Conservation (phyloP, 2,888 invertebrate genomes). For the Chloroclystis v-ata region DNA sequence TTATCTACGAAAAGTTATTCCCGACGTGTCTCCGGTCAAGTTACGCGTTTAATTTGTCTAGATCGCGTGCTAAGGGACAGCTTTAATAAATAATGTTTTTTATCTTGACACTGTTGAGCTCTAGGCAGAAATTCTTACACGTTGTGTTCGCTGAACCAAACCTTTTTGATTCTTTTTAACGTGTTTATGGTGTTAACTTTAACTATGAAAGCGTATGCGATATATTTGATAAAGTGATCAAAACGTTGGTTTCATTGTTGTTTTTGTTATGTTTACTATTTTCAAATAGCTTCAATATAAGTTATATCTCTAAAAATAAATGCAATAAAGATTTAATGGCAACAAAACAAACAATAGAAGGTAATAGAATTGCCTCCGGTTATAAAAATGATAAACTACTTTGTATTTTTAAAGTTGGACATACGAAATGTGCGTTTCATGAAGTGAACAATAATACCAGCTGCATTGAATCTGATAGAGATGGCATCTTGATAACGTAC, state of each 20-base stretch:
- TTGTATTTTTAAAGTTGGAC: slow-evolving; percentile 31
- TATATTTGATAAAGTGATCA: slow-evolving; percentile 30
- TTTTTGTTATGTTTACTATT: too few species aligned
- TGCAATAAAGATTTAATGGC: slow-evolving; percentile 34
- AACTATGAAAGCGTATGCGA: slow-evolving; percentile 35
- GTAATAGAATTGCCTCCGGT: slow-evolving; percentile 32
- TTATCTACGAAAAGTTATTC: slow-evolving; percentile 48
- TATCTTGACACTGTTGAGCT: slow-evolving; percentile 64
- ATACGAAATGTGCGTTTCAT: slow-evolving; percentile 47
- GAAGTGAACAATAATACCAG: slow-evolving; percentile 55
- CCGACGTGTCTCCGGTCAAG: slow-evolving; percentile 57
- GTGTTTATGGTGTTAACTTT: slow-evolving; percentile 33
- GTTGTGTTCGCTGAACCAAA: slow-evolving; percentile 61
- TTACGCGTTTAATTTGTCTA: slow-evolving; percentile 74
- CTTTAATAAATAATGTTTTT: slow-evolving; percentile 70
- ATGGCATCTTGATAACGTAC: slow-evolving; percentile 68
- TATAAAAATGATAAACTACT: slow-evolving; percentile 49
- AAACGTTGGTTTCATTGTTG: slow-evolving; percentile 3
- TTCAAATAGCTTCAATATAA: slow-evolving; percentile 9
- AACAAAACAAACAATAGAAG: slow-evolving; percentile 33
- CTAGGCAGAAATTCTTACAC: slow-evolving; percentile 73
- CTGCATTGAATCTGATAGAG: slow-evolving; percentile 47
- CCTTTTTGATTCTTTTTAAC: slow-evolving; percentile 50
- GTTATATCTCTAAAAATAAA: slow-evolving; percentile 9
- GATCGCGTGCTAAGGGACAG: slow-evolving; percentile 66